Evolutionary conservation across 2,888 invertebrate genomes (phyloP), one percentile per base, ranked within the genome.

Genomic region (Lepas anatifera): DNA sequence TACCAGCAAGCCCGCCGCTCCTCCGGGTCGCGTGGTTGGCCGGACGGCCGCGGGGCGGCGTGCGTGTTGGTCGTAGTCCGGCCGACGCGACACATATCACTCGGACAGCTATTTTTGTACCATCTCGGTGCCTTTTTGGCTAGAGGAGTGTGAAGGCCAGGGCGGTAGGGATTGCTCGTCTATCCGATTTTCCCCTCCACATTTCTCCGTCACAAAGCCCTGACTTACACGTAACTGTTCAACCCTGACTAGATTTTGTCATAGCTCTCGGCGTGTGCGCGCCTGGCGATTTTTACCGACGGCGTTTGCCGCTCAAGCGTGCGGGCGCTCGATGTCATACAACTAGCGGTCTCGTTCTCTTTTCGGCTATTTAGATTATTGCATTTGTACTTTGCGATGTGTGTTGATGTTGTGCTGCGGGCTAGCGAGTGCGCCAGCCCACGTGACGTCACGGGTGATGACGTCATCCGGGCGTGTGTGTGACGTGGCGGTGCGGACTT

Each of bases 121-220:
- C 58, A 58, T 58, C 58, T 58, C 35, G 35, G 58, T 58, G 58
- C 58, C 58, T 58, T 58, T 16, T 58, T 25, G 58, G 58, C 58
- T 58, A 58, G 58, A 48, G 32, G 58, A 58, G 32, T 22, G n/a
- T n/a, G n/a, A 32, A 32, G 58, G 58, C 25, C 11, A 48, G 58
- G n/a, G 58, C 58, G 35, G 58, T 4, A 27, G 7, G 32, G 58
- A n/a, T n/a, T n/a, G n/a, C n/a, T n/a, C n/a, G n/a, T n/a, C n/a
- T n/a, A n/a, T n/a, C n/a, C n/a, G n/a, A n/a, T n/a, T n/a, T n/a
- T n/a, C n/a, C n/a, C n/a, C n/a, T n/a, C n/a, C n/a, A n/a, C n/a
- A n/a, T n/a, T n/a, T n/a, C n/a, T n/a, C n/a, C n/a, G n/a, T n/a
- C n/a, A n/a, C n/a, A n/a, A n/a, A n/a, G n/a, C n/a, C n/a, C n/a